Conservation (phyloP, 53 echinoderm and acorn worm species). For the Apostichopus leukothele region DNA sequence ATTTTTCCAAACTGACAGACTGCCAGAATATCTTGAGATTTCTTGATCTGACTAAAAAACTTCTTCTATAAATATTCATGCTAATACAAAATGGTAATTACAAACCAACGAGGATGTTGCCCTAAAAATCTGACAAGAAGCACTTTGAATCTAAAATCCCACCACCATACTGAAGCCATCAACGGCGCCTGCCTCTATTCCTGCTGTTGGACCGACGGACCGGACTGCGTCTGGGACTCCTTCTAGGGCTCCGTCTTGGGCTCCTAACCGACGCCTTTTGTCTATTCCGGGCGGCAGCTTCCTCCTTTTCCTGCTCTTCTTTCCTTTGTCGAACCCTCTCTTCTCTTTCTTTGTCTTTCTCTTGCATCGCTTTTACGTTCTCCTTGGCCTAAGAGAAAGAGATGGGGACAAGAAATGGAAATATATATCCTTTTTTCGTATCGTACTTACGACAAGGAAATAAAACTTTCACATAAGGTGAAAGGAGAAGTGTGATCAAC, state of each 20-base stretch:
- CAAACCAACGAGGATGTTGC: no score
- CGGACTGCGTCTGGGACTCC: background rate
- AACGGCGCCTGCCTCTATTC: slow-evolving; percentile 37
- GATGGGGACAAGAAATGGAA: background rate
- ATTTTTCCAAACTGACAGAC: no score
- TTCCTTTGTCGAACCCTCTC: background rate
- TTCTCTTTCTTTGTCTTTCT: slow-evolving; percentile 39
- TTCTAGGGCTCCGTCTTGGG: slow-evolving; percentile 3
- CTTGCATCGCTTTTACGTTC: slow-evolving; percentile 27
- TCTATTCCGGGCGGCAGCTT: slow-evolving; percentile 4
- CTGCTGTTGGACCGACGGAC: slow-evolving; percentile 2
- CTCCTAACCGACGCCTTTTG: background rate
- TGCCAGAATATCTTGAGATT: no score
- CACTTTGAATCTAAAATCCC: no score
- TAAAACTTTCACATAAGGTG: background rate
- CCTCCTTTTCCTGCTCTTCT: slow-evolving; percentile 30
- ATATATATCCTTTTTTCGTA: background rate
- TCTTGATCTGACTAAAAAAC: no score
- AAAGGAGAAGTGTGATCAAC: background rate
- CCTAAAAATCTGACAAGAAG: no score
- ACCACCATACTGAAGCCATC: background rate
- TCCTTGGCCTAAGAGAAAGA: background rate
- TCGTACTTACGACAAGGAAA: background rate
- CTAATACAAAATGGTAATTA: no score
- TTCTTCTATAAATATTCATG: no score